Evolutionary conservation across 2,797 vertebrate genomes (phyloP), one percentile per base, ranked within the genome.

Genomic region (Clarias platycephalus): DNA sequence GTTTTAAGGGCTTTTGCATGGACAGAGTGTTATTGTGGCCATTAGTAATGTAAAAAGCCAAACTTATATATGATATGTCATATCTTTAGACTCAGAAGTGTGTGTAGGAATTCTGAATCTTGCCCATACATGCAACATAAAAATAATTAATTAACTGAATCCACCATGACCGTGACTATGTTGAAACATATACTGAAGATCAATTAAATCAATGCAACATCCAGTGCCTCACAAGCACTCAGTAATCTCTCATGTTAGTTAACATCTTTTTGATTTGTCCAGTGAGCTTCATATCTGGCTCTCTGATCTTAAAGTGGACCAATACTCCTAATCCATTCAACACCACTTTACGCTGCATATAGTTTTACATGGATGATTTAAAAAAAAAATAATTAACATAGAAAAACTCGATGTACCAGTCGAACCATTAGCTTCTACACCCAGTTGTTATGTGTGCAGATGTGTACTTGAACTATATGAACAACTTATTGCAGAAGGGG

Each of bases 401-500:
- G 53, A 8, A 75, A 74, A 57, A 22, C 49, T 20, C 1, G 9
- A 57, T 20, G 49, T 55, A 28, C 16, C 49, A 22, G 3, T 31
- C 16, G 55, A 49, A 20, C 22, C 53, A 31, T 18, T 63, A 49
- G 72, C 58, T 68, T 60, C 37, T 31, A 75, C 74, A 80, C 83
- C 55, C 60, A 53, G 67, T 74, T 85, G 67, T 44, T 68, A 75
- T 64, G 67, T 58, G 74, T 34, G 82, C 62, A 76, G 67, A 75
- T 79, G 90, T 37, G 76, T 91, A 89, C 90, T 91, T 90, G 89
- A 93, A 94, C 92, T 92, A 88, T 93, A 91, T 93, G 93, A 92
- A 93, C 93, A 91, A 89, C 90, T 91, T 93, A 93, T 94, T 95
- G 94, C 95, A 13, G 91, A 89, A 89, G 87, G 89, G 60, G 90